Evolutionary conservation across 2,888 invertebrate genomes (phyloP).

Genomic region (Phyllotreta striolata): DNA sequence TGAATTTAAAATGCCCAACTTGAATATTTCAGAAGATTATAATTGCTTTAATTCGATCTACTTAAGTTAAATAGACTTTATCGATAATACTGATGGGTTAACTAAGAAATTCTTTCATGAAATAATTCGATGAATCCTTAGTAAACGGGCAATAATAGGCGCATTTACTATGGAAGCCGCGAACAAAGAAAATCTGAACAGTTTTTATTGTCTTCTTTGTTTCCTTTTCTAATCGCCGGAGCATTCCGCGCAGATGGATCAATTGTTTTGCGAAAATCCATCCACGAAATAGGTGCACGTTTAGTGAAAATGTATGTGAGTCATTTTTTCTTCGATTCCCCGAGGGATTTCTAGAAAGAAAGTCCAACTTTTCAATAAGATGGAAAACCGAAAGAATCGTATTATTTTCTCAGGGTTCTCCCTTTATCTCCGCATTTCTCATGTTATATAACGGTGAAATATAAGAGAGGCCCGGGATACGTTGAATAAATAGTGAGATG

Average conservation of each 20-base stretch:
- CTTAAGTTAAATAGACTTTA: no score
- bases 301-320: conserved; percentile 40
- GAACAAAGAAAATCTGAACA: background rate
- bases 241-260: conserved; percentile 23
- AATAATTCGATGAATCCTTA: no score
- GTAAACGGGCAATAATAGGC: no score
- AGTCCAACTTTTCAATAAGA: conserved; percentile 41
- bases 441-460: conserved; percentile 31
- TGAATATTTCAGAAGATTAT: no score
- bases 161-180: background rate
- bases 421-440: conserved; percentile 32
- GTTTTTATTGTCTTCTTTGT: conserved; percentile 1
- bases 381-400: conserved; percentile 36
- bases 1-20: no score
- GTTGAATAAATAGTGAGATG: conserved; percentile 33
- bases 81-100: no score
- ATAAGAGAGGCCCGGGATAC: conserved; percentile 25
- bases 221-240: conserved; percentile 8
- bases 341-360: conserved; percentile 29
- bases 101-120: no score
- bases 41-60: no score
- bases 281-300: conserved; percentile 39
- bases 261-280: conserved; percentile 38
- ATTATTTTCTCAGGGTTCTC: conserved; percentile 33
- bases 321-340: conserved; percentile 41